Evolutionary conservation across 2,113 vertebrate genomes (phyloP).

Genomic region (Arizona elegans): DNA sequence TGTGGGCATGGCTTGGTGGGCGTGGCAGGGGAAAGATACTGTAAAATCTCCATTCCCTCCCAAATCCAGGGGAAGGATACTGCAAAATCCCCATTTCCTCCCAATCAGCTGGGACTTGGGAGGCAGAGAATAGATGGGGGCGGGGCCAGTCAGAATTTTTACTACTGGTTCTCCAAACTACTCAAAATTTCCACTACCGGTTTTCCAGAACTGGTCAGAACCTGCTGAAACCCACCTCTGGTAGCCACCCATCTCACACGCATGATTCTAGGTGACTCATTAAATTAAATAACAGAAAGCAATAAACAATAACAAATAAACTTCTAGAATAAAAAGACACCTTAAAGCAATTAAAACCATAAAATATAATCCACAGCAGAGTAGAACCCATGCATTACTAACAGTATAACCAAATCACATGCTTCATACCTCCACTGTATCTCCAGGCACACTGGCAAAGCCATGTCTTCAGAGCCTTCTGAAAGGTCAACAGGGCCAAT

Average conservation of each 20-base stretch:
- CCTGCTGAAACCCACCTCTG: no score
- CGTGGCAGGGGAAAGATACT: no score
- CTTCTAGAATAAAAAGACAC: neutral
- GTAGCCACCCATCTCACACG: neutral
- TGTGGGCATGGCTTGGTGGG: no score
- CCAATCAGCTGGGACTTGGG: no score
- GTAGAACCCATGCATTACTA: neutral
- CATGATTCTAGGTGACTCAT: neutral
- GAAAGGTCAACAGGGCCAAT: neutral
- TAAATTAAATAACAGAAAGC: neutral
- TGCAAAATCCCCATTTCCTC: no score
- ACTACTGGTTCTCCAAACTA: no score
- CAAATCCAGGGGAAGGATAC: no score
- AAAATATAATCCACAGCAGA: neutral
- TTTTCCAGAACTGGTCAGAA: no score
- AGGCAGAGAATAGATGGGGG: no score
- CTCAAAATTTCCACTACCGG: no score
- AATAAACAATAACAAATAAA: neutral
- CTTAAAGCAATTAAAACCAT: neutral
- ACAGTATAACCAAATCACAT: neutral
- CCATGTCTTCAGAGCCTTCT: neutral
- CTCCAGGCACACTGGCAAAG: neutral
- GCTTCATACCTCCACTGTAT: neutral
- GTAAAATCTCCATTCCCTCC: no score
- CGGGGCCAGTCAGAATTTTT: no score